Conservation (phyloP, 2,888 invertebrate genomes). For the Mycalesis mineus region DNA sequence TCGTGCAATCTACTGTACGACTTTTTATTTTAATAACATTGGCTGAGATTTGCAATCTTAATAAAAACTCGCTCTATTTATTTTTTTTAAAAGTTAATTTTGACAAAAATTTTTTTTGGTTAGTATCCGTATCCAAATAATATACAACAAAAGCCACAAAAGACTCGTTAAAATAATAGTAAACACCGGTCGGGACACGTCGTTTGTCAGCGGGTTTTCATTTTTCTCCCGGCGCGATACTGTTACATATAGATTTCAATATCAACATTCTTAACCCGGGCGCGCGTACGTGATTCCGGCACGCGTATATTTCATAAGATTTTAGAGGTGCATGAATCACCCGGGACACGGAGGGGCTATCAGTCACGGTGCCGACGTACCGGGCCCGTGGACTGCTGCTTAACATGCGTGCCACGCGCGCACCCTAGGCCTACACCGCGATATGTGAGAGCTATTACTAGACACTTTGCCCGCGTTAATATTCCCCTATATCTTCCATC, state of each 20-base stretch:
- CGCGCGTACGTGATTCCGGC: slow-evolving; percentile 69
- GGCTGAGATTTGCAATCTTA: no score
- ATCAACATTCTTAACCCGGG: slow-evolving; percentile 76
- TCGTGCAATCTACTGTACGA: no score
- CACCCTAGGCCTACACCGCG: slow-evolving; percentile 74
- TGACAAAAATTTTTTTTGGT: no score
- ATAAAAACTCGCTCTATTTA: no score
- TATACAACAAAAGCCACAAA: not conserved
- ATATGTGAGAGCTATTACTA: slow-evolving; percentile 79
- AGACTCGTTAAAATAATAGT: not conserved
- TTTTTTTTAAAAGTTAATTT: no score
- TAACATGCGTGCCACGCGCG: slow-evolving; percentile 67
- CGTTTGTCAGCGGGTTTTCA: slow-evolving; percentile 17
- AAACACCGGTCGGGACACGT: slow-evolving; percentile 5
- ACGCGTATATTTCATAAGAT: slow-evolving; percentile 79
- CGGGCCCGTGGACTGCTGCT: slow-evolving; percentile 69
- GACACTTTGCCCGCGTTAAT: slow-evolving; percentile 77
- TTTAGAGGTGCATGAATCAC: slow-evolving; percentile 78
- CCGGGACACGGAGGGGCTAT: slow-evolving; percentile 73
- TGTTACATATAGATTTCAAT: slow-evolving; percentile 76
- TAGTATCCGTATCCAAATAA: no score
- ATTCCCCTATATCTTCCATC: slow-evolving; percentile 72
- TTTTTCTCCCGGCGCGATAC: slow-evolving; percentile 42
- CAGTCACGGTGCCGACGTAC: slow-evolving; percentile 65
- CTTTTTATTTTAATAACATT: no score